A percentile compares a stretch with the other conserved stretches of the same genome.
Conservation (phyloP, 2,113 vertebrate genomes). For the Paratilapia polleni region DNA sequence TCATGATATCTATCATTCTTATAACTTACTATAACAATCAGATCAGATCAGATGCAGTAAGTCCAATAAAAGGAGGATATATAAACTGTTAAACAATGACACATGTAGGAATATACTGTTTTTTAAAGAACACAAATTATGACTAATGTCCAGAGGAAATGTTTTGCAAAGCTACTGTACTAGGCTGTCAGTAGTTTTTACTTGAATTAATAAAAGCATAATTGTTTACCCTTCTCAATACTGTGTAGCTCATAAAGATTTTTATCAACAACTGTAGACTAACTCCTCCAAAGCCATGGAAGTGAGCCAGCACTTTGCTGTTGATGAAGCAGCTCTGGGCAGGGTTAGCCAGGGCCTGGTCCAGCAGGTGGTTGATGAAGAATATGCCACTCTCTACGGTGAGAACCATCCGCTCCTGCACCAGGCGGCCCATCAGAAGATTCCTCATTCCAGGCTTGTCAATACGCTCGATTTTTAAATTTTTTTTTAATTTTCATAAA, state of each 20-base stretch:
- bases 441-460: slow-evolving; percentile 86
- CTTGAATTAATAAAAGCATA: background rate
- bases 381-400: slow-evolving; percentile 95
- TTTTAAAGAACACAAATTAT: too few relatives aligned
- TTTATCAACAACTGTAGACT: slow-evolving; percentile 55
- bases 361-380: slow-evolving; percentile 92
- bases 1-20: too few relatives aligned
- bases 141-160: background rate
- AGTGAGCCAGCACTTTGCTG: slow-evolving; percentile 82
- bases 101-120: too few relatives aligned
- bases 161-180: background rate
- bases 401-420: slow-evolving; percentile 92
- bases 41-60: too few relatives aligned
- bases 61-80: too few relatives aligned
- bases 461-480: slow-evolving; percentile 64
- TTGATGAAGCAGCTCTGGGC: slow-evolving; percentile 88
- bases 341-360: slow-evolving; percentile 85
- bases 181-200: too few relatives aligned
- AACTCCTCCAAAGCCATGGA: slow-evolving; percentile 90
- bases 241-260: background rate
- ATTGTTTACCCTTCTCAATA: background rate
- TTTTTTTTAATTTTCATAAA: too few relatives aligned
- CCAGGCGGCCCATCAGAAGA: slow-evolving; percentile 86
- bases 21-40: too few relatives aligned
- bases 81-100: too few relatives aligned